phyloP scores from a whole-genome alignment of 2,797 vertebrate genomes.

The Acipenser ruthenus region DNA sequence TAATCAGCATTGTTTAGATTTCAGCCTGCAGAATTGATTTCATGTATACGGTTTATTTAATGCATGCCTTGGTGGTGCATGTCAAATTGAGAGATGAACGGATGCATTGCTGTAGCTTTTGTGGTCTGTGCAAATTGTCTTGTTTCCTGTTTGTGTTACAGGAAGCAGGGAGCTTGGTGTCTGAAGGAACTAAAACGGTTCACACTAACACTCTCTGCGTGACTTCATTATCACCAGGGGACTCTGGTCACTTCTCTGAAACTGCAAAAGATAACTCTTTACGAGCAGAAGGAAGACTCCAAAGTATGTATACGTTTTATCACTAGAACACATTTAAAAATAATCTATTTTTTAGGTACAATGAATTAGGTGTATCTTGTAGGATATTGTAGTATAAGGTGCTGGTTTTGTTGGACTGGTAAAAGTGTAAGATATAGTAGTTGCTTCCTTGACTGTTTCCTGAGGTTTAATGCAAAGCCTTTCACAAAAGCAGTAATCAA shows the following conservation, averaged over 20 bases:
- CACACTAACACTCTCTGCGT: constrained; percentile 31
- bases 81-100: constrained; percentile 26
- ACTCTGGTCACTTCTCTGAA: constrained; percentile 23
- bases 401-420: too few species aligned
- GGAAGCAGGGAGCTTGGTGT: constrained; percentile 64
- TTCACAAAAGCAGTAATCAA: too few species aligned
- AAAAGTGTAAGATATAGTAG: too few species aligned
- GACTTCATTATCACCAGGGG: constrained; percentile 26
- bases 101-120: constrained; percentile 44
- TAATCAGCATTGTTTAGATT: constrained; percentile 17
- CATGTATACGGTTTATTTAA: neutral
- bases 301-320: constrained; percentile 34
- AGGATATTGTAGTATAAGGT: too few species aligned
- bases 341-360: too few species aligned
- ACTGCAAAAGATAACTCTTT: constrained; percentile 20
- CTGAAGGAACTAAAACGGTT: constrained; percentile 48
- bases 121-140: constrained; percentile 41
- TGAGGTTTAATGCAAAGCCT: too few species aligned
- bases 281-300: constrained; percentile 23
- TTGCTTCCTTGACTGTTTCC: too few species aligned
- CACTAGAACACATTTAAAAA: too few species aligned
- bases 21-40: constrained; percentile 14
- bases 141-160: constrained; percentile 87
- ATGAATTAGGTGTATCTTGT: too few species aligned
- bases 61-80: constrained; percentile 28